These are phyloP conservation scores for Ormyrus rosae DNA, from an alignment of 2,888 invertebrate genomes.

Conservation along the genomic window DNA sequence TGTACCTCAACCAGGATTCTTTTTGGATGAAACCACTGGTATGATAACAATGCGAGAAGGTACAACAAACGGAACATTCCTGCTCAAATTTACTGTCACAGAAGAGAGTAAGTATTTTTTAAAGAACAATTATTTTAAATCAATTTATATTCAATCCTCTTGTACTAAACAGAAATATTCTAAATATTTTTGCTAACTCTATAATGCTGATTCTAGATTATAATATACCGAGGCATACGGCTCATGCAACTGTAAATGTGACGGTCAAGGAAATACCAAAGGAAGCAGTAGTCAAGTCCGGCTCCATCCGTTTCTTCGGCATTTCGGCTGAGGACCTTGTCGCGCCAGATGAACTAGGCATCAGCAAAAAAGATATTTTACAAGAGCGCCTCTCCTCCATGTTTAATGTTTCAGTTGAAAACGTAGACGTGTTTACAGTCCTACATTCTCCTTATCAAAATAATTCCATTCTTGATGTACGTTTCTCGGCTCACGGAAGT, in stretches of 20 bases:
- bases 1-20: slow-evolving; percentile 81
- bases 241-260: slow-evolving; percentile 90
- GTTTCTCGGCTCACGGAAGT: slow-evolving; percentile 95
- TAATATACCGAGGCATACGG: slow-evolving; percentile 80
- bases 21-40: slow-evolving; percentile 85
- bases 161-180: not conserved
- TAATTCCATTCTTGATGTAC: slow-evolving; percentile 85
- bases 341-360: slow-evolving; percentile 77
- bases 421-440: slow-evolving; percentile 96
- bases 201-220: too few relatives aligned
- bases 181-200: not conserved
- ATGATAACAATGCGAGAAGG: slow-evolving; percentile 91
- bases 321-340: slow-evolving; percentile 92
- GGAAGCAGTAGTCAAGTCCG: slow-evolving; percentile 94
- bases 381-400: slow-evolving; percentile 81
- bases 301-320: slow-evolving; percentile 90
- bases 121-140: not conserved
- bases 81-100: slow-evolving; percentile 85
- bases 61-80: slow-evolving; percentile 86
- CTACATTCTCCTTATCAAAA: slow-evolving; percentile 83
- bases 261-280: slow-evolving; percentile 92
- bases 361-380: slow-evolving; percentile 86
- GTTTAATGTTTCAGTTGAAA: slow-evolving; percentile 86
- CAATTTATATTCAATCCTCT: not conserved
- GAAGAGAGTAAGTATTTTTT: slow-evolving; percentile 78